These are phyloP conservation scores for Spizella passerina DNA, from an alignment of 2,797 vertebrate genomes.

Conservation along the genomic window DNA sequence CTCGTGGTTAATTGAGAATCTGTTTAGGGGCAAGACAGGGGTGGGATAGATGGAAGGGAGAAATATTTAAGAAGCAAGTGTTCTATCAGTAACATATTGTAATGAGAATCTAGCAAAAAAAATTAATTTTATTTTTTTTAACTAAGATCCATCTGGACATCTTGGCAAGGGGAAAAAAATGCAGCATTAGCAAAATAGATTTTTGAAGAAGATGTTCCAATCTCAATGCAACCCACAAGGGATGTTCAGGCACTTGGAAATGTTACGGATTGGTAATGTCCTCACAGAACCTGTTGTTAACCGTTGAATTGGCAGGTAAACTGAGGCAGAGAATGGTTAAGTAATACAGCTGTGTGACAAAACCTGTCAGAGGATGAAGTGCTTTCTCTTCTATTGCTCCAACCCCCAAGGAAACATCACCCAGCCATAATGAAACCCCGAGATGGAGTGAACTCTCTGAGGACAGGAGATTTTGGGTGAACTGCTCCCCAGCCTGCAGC, in stretches of 20 bases:
- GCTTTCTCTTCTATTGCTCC: not conserved
- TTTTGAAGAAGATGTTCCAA: constrained; percentile 2
- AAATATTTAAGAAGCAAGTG: constrained; percentile 43
- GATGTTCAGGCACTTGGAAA: not conserved
- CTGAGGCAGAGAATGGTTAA: not conserved
- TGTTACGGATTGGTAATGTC: not conserved
- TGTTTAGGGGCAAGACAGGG: constrained; percentile 42
- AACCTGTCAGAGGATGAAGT: not conserved
- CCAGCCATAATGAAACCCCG: not conserved
- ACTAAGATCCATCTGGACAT: constrained; percentile 46
- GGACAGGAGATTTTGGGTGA: not conserved
- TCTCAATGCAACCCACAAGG: not conserved
- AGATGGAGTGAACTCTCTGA: not conserved
- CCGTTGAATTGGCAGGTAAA: not conserved
- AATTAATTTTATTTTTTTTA: constrained; percentile 16
- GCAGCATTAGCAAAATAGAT: not conserved
- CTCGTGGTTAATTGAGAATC: constrained; percentile 35
- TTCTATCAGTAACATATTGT: not conserved
- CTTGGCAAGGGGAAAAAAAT: constrained; percentile 25
- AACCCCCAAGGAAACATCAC: not conserved
- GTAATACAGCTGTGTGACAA: not conserved
- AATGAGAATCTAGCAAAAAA: constrained; percentile 13
- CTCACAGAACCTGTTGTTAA: not conserved
- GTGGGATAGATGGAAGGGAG: constrained; percentile 3
- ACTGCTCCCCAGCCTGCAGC: not conserved